phyloP scores from a whole-genome alignment of 2,888 invertebrate genomes.

The Calliphora vomitoria region DNA sequence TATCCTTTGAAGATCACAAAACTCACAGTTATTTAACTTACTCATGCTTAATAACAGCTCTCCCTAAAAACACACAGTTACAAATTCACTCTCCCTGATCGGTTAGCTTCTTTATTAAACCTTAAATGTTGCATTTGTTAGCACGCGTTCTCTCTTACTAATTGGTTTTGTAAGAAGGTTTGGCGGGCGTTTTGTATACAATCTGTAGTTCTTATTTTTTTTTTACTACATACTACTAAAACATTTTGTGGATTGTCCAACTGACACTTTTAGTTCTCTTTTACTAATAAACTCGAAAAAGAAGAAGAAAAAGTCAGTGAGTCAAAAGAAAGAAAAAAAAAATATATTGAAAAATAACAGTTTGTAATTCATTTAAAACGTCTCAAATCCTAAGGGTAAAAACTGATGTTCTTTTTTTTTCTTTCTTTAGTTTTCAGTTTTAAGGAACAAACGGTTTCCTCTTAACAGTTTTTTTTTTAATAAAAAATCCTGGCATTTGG shows the following conservation, averaged over 20 bases:
- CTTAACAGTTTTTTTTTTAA: too few relatives aligned
- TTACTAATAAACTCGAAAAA: not conserved
- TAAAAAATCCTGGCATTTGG: too few relatives aligned
- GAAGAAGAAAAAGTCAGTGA: not conserved
- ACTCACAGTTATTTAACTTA: conserved; percentile 73
- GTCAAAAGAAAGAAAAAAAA: conserved; percentile 27
- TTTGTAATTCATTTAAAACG: not conserved
- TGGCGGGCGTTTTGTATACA: conserved; percentile 77
- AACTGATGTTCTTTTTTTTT: not conserved
- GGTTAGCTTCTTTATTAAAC: not conserved
- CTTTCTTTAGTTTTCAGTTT: too few relatives aligned
- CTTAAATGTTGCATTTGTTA: conserved; percentile 73
- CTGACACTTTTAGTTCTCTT: conserved; percentile 65
- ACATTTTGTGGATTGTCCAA: conserved; percentile 59
- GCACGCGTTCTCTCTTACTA: conserved; percentile 82
- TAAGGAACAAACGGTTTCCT: too few relatives aligned
- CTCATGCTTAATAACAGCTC: conserved; percentile 10
- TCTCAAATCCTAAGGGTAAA: not conserved
- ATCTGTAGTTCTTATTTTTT: not conserved
- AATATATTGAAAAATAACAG: conserved; percentile 11
- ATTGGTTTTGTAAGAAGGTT: conserved; percentile 81
- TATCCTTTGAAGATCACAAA: conserved; percentile 77
- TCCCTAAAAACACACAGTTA: not conserved
- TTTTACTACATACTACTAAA: not conserved
- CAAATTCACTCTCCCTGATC: not conserved